Base-by-base conservation (phyloP, 2,888 invertebrate genomes). In the Ormyrus nitidulus region DNA sequence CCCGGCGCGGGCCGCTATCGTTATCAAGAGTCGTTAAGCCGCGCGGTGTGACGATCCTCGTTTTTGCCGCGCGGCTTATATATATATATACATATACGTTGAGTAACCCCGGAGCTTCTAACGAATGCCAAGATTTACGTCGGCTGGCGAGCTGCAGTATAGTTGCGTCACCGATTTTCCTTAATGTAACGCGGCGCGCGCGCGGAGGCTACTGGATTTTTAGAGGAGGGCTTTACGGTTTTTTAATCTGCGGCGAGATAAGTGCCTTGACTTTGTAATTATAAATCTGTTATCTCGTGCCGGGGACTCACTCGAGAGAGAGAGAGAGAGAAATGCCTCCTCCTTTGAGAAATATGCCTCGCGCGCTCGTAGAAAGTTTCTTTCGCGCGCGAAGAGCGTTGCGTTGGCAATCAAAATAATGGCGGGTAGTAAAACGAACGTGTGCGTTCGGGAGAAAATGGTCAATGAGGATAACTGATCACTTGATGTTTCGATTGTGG, bases 211-310 rank as follows among this genome's bases (percentile, higher is more conserved):
- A 68, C 68, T 66, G 44, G 65, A 10, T 75, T 54, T 34, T 73
- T 44, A 70, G n/a, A 11, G 46, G 34, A 4, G 48, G 54, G 34
- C 5, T 59, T 71, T 64, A 59, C 51, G 59, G 54, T 61, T 62
- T 77, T 70, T 68, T 49, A 54, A 34, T 70, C 49, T 56, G 8
- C 11, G 3, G 2, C n/a, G 10, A 13, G 34, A 54, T 65, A 65
- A 69, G 58, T 51, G 46, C 56, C 34, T 48, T 58, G 48, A 61
- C 75, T 68, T 56, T 56, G 65, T 62, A 69, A 77, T 77, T 77
- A 71, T 48, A 64, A 77, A 64, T 77, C 58, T 58, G 65, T 65
- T 66, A 58, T 72, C 61, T 59, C 9, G 49, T 34, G 11, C 11
- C 0, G 0, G 48, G 19, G 34, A 34, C 34, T 34, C 34, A n/a